Percentiles rank a stretch among this genome's conserved stretches.
Conservation (phyloP, 2,797 vertebrate genomes). For the Thripadectes ignobilis region DNA sequence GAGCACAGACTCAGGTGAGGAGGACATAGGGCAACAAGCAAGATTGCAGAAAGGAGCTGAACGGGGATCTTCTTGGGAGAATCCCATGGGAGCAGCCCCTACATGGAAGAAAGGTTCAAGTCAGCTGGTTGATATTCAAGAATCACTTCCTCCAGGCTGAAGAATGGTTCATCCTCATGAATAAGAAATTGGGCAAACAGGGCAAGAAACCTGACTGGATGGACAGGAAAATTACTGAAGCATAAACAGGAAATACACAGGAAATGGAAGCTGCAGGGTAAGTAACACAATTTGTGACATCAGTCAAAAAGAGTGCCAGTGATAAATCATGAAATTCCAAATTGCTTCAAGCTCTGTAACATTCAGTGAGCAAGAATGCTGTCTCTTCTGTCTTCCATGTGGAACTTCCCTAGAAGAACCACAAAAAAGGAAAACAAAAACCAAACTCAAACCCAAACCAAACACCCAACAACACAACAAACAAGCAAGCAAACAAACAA, state of each 20-base stretch:
- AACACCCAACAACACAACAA: neutral
- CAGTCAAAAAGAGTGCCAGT: neutral
- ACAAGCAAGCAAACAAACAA: neutral
- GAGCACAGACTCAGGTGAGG: neutral
- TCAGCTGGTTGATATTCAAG: neutral
- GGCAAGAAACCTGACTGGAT: neutral
- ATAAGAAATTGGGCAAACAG: neutral
- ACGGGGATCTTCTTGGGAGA: neutral
- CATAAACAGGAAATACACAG: neutral
- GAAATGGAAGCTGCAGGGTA: neutral
- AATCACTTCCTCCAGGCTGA: neutral
- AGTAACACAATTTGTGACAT: neutral
- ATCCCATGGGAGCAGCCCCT: neutral
- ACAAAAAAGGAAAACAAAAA: accelerated
- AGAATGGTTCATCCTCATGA: neutral
- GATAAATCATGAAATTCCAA: neutral
- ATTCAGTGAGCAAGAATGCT: neutral
- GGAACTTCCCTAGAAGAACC: neutral
- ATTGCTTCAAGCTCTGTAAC: neutral
- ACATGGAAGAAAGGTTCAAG: accelerated
- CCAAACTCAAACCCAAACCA: no score
- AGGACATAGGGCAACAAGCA: neutral
- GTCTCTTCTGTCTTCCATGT: neutral
- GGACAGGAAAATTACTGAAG: neutral
- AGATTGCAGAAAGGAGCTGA: neutral